Percentiles rank a stretch among this genome's conserved stretches.
Conservation (phyloP, 1,140 invertebrate species). For the Harpegnathos saltator region DNA sequence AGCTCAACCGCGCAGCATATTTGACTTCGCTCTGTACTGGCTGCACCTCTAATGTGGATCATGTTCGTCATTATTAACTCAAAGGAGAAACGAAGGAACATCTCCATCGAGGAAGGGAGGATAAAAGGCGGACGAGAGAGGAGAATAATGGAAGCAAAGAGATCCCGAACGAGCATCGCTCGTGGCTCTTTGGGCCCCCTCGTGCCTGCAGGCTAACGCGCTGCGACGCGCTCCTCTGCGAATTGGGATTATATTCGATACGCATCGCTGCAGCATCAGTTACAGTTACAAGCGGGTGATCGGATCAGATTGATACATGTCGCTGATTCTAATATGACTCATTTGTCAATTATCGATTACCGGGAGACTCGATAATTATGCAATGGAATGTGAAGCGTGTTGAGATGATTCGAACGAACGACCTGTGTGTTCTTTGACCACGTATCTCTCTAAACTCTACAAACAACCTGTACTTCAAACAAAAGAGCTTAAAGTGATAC, state of each 20-base stretch:
- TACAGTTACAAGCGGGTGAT: background rate
- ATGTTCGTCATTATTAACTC: conserved; percentile 51
- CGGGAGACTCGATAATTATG: background rate
- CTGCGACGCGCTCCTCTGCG: background rate
- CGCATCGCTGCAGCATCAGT: background rate
- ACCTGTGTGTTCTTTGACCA: too few species aligned
- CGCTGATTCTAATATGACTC: conserved; percentile 18
- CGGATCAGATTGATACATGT: background rate
- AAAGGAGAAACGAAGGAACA: conserved; percentile 14
- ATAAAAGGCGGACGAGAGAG: conserved; percentile 41
- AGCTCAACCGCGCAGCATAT: too few species aligned
- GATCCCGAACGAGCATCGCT: conserved; percentile 16
- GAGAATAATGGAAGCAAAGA: conserved; percentile 40
- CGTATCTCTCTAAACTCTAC: too few species aligned
- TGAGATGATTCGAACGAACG: background rate
- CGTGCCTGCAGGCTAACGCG: background rate
- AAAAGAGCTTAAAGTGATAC: too few species aligned
- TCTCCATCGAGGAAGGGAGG: conserved; percentile 2
- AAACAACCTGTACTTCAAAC: too few species aligned
- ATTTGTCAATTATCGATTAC: conserved; percentile 2
- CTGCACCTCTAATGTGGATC: conserved; percentile 33
- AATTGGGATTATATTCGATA: conserved; percentile 11
- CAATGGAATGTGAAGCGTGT: background rate
- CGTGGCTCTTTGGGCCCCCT: background rate
- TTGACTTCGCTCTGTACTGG: too few species aligned